Base-by-base conservation (phyloP, 1,140 invertebrate species). In the Halotydeus destructor region DNA sequence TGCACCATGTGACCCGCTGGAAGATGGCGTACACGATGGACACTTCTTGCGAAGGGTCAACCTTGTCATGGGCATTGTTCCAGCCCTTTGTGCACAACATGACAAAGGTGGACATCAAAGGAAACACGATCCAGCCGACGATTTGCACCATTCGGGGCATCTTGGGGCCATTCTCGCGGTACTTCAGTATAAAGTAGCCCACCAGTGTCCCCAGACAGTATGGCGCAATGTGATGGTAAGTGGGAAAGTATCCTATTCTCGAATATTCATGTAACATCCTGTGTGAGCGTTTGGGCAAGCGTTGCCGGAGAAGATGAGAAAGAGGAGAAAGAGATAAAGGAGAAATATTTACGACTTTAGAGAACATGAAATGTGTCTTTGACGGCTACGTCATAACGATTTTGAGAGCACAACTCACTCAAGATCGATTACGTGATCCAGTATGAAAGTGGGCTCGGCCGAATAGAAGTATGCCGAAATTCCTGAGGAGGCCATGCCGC, bases 1-100 rank as follows among this genome's bases (percentile, higher is more conserved):
- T 25, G 21, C 48, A 47, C 55, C 55, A 57, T 8, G 49, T 39
- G 1, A 49, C 49, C 28, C 54, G 25, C 21, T 46, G 45, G 8
- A 37, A 19, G n/a, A 26, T 24, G 19, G 35, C 35, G 21, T 24
- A 37, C 5, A 37, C 26, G 14, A 30, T 30, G 9, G 28, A 9
- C 9, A 14, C 14, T 30, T 9, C 35, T 36, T 36, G 9, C 16
- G 14, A 26, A 16, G 21, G 2, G 39, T 27, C 9, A 2, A 3
- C 5, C 25, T 22, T 24, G 39, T 45, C 9, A 11, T 5, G 27
- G 31, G 33, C 39, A 18, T 39, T 2, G 24, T 33, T 23, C 45
- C 45, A 47, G 9, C 26, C 26, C 24, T 38, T 38, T 11, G 41
- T 44, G 8, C 19, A 16, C 19, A 47, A 39, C 22, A 42, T 47